phyloP scores from a whole-genome alignment of 92 coral and sea anemone species.

The Meandrina meandrites region DNA sequence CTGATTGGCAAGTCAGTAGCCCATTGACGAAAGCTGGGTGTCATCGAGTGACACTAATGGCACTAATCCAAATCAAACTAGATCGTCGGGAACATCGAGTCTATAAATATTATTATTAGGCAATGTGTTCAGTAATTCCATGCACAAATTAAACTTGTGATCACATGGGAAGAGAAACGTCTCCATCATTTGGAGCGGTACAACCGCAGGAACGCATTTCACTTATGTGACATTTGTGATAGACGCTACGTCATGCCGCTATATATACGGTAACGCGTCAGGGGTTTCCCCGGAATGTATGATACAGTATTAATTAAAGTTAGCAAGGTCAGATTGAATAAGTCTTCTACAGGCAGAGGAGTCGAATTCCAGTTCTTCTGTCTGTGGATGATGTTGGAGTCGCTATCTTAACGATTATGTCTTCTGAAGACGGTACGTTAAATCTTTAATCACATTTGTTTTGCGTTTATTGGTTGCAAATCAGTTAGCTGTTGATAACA shows the following conservation, averaged over 20 bases:
- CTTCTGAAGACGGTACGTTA: conserved; percentile 4
- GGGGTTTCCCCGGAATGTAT: not conserved
- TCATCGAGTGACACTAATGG: not conserved
- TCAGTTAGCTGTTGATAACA: not conserved
- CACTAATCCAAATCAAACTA: not conserved
- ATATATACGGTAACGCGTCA: not conserved
- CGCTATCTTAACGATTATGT: not conserved
- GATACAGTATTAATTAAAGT: not conserved
- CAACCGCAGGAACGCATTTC: too few species aligned
- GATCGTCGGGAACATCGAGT: too few species aligned
- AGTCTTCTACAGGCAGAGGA: not conserved
- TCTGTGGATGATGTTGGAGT: not conserved
- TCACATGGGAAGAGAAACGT: not conserved
- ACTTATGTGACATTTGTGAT: not conserved
- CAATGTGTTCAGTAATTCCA: not conserved
- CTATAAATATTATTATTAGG: not conserved
- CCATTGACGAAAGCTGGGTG: not conserved
- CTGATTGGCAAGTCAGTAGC: not conserved
- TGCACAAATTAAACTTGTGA: not conserved
- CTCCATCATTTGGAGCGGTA: not conserved
- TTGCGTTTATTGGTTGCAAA: not conserved
- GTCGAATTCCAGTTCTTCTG: not conserved
- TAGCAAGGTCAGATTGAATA: not conserved
- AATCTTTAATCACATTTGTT: not conserved
- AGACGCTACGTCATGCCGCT: not conserved